Conservation (phyloP, 2,888 invertebrate species). For the Caenorhabditis wallacei region DNA sequence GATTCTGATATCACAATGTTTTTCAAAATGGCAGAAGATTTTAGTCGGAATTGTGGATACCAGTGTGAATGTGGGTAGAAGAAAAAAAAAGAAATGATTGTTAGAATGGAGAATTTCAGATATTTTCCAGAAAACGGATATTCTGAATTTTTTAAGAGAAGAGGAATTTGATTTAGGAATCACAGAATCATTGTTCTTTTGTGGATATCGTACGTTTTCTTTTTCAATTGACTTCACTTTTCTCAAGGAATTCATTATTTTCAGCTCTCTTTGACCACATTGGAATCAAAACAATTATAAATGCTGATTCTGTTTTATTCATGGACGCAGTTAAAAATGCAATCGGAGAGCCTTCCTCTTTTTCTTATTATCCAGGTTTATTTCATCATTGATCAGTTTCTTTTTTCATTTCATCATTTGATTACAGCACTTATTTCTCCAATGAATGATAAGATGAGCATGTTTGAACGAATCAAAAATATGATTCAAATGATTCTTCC, state of each 20-base stretch:
- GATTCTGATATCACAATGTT: conserved; percentile 21
- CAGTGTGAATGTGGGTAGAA: conserved; percentile 48
- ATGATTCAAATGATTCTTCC: conserved; percentile 17
- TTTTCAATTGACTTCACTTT: not conserved
- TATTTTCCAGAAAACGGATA: conserved; percentile 31
- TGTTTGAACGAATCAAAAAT: conserved; percentile 31
- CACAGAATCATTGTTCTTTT: conserved; percentile 50
- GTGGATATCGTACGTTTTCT: conserved; percentile 51
- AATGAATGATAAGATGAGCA: conserved; percentile 42
- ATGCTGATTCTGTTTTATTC: conserved; percentile 43
- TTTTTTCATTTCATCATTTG: conserved; percentile 8
- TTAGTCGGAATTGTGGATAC: conserved; percentile 21
- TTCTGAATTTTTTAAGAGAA: conserved; percentile 31
- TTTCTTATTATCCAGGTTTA: conserved; percentile 52
- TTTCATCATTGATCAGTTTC: not conserved
- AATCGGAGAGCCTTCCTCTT: conserved; percentile 46
- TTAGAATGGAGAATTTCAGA: conserved; percentile 21
- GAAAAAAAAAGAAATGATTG: too few species aligned
- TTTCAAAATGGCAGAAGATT: conserved; percentile 21
- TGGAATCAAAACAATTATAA: conserved; percentile 51
- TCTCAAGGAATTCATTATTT: not conserved
- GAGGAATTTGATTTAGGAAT: conserved; percentile 62
- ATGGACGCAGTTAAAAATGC: conserved; percentile 42
- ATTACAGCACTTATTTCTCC: conserved; percentile 29
- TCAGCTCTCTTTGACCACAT: conserved; percentile 54